These are phyloP conservation scores for Galagoides demidoff DNA, from an alignment of 2,797 vertebrate species.

Conservation along the genomic window DNA sequence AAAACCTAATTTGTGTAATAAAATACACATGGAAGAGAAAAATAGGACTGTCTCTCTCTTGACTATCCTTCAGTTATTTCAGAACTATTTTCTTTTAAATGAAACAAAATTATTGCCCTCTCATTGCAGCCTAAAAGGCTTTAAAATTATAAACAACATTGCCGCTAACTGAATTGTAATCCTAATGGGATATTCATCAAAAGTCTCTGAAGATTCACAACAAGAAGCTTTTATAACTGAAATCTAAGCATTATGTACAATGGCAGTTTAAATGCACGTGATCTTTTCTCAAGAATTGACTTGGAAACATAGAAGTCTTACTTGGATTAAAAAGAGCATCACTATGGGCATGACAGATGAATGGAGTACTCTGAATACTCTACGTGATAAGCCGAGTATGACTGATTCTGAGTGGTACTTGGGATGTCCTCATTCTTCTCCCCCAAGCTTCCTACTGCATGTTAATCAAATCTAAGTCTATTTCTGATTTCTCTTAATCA, in stretches of 20 bases:
- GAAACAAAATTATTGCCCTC: conserved; percentile 81
- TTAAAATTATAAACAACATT: conserved; percentile 85
- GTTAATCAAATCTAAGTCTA: not conserved
- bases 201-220: conserved; percentile 78
- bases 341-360: conserved; percentile 51
- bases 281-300: conserved; percentile 63
- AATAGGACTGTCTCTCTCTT: conserved; percentile 71
- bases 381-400: not conserved
- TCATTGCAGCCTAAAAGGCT: conserved; percentile 78
- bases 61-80: conserved; percentile 78
- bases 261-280: conserved; percentile 70
- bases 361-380: not conserved
- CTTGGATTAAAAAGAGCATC: conserved; percentile 69
- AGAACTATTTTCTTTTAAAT: conserved; percentile 74
- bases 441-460: not conserved
- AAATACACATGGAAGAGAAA: conserved; percentile 67
- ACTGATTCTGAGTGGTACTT: not conserved
- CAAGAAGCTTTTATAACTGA: conserved; percentile 78
- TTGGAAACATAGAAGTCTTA: conserved; percentile 72
- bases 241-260: conserved; percentile 79
- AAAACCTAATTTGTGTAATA: conserved; percentile 67
- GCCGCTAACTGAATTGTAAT: conserved; percentile 81
- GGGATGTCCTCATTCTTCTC: not conserved
- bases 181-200: conserved; percentile 86
- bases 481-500: not conserved